phyloP scores from a whole-genome alignment of 2,113 vertebrate genomes.

The Scophthalmus maximus region DNA sequence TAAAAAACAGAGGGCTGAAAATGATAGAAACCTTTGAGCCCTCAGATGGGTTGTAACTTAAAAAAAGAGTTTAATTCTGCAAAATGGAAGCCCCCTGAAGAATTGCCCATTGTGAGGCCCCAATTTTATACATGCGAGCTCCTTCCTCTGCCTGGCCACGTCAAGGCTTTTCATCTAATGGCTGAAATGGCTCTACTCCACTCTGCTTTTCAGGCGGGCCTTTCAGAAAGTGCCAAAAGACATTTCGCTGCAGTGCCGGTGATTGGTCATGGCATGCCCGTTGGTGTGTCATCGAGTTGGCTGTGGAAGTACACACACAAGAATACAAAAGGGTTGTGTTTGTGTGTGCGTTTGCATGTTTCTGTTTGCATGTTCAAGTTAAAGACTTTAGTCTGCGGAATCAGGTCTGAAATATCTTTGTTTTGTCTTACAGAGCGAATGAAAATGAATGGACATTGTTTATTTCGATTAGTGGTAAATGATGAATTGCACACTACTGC shows the following conservation, averaged over 20 bases:
- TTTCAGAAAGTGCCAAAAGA: slow-evolving; percentile 69
- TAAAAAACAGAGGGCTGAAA: slow-evolving; percentile 45
- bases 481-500: not conserved
- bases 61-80: slow-evolving; percentile 69
- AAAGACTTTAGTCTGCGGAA: not conserved
- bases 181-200: slow-evolving; percentile 60
- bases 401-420: too few relatives aligned
- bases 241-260: slow-evolving; percentile 50
- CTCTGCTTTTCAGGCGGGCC: slow-evolving; percentile 58
- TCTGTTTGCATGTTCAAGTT: slow-evolving; percentile 1
- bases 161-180: slow-evolving; percentile 74
- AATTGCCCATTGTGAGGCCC: slow-evolving; percentile 51
- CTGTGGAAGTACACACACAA: slow-evolving; percentile 1
- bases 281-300: slow-evolving; percentile 41
- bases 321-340: slow-evolving; percentile 17
- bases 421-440: not conserved
- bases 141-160: slow-evolving; percentile 41
- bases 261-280: slow-evolving; percentile 57
- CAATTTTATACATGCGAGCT: slow-evolving; percentile 68
- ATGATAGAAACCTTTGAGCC: slow-evolving; percentile 36
- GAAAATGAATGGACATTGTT: not conserved
- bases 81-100: slow-evolving; percentile 62
- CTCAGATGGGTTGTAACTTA: slow-evolving; percentile 47
- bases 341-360: not conserved
- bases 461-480: not conserved